Conservation (phyloP, 53 echinoderm and acorn worm genomes). For the Holothuria scabra region DNA sequence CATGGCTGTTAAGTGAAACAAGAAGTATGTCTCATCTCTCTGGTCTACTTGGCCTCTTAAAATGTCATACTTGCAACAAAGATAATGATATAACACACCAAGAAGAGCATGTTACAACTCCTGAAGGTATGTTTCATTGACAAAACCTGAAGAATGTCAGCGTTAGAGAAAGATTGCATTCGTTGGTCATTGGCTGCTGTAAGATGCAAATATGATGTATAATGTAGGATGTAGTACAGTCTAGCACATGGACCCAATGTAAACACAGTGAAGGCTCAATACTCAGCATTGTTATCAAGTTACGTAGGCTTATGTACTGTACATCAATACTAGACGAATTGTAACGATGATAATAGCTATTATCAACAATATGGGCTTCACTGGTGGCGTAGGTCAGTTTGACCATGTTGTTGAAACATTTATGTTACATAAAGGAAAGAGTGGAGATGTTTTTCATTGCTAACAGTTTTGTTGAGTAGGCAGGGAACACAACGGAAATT, state of each 20-base stretch:
- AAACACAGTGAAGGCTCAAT: slow-evolving; percentile 6
- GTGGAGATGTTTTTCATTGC: slow-evolving; percentile 47
- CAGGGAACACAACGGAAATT: slow-evolving; percentile 28
- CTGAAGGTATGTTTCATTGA: too few species aligned
- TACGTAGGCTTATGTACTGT: not conserved
- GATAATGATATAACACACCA: too few species aligned
- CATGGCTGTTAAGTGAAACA: too few species aligned
- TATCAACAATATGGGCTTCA: not conserved
- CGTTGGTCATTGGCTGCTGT: not conserved
- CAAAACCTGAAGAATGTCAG: slow-evolving; percentile 18
- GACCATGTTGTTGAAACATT: slow-evolving; percentile 43
- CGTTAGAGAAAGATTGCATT: slow-evolving; percentile 7
- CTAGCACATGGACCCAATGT: not conserved
- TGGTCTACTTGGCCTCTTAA: too few species aligned
- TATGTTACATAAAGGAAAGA: slow-evolving; percentile 44
- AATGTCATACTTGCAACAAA: too few species aligned
- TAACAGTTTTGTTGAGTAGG: slow-evolving; percentile 40
- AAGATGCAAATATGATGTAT: not conserved
- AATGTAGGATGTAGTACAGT: slow-evolving; percentile 17
- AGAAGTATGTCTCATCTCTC: too few species aligned
- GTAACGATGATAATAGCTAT: too few species aligned
- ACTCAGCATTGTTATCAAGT: slow-evolving; percentile 1
- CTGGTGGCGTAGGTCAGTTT: slow-evolving; percentile 33
- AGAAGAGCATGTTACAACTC: too few species aligned
- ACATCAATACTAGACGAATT: not conserved